phyloP scores from a whole-genome alignment of 1,140 invertebrate species.

The Adelges cooleyi region DNA sequence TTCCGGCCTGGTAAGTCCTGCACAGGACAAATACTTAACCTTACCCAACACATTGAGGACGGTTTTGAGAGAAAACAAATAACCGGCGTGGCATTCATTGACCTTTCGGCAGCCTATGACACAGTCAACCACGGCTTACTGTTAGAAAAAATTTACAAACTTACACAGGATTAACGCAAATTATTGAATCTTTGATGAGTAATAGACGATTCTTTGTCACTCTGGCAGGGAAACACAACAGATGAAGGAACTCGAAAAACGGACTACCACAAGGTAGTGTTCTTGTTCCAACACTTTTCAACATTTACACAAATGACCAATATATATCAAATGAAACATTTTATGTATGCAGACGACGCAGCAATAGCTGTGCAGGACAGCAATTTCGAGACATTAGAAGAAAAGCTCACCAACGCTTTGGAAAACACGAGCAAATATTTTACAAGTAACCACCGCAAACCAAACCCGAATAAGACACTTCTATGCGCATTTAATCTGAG shows the following conservation, averaged over 20 bases:
- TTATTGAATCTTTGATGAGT: slow-evolving; percentile 12
- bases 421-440: background rate
- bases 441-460: background rate
- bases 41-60: slow-evolving; percentile 29
- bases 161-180: slow-evolving; percentile 2
- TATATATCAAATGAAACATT: slow-evolving; percentile 9
- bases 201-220: slow-evolving; percentile 29
- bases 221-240: slow-evolving; percentile 18
- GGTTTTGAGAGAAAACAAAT: slow-evolving; percentile 27
- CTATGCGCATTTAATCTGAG: slow-evolving; percentile 37
- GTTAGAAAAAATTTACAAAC: slow-evolving; percentile 11
- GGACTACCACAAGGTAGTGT: slow-evolving; percentile 4
- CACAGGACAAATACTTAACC: slow-evolving; percentile 27
- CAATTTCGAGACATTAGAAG: slow-evolving; percentile 8
- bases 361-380: background rate
- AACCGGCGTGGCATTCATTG: slow-evolving; percentile 22
- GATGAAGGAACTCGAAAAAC: slow-evolving; percentile 29
- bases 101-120: slow-evolving; percentile 29
- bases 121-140: slow-evolving; percentile 27
- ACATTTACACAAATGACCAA: slow-evolving; percentile 34
- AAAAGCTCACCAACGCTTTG: background rate
- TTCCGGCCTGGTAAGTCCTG: no score
- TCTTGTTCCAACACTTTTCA: slow-evolving; percentile 29
- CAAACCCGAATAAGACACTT: background rate
- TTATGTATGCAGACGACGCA: slow-evolving; percentile 23